These are phyloP conservation scores for Narcine bancroftii DNA, from an alignment of 2,113 vertebrate genomes.

Conservation along the genomic window DNA sequence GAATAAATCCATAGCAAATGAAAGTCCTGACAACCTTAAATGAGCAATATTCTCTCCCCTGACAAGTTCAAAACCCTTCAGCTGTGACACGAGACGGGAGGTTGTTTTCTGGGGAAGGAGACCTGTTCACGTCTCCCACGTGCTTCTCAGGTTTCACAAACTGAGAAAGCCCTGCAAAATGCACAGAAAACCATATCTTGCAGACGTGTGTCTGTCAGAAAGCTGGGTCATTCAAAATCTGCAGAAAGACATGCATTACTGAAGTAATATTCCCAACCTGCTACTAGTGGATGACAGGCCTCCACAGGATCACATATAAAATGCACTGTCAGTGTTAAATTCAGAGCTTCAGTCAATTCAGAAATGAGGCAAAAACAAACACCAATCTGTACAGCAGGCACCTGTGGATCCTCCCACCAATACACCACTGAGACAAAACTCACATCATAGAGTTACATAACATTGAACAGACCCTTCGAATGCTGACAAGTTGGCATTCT, in stretches of 20 bases:
- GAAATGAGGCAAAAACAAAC: background rate
- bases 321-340: background rate
- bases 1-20: background rate
- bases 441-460: too few species aligned
- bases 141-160: background rate
- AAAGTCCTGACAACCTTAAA: background rate
- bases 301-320: background rate
- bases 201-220: background rate
- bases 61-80: background rate
- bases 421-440: background rate
- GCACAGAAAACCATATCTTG: background rate
- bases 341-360: background rate
- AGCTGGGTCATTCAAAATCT: background rate
- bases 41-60: background rate
- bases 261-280: background rate
- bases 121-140: background rate
- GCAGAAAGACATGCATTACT: conserved; percentile 6
- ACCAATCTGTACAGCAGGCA: background rate
- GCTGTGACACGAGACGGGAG: background rate
- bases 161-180: background rate
- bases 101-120: background rate
- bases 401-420: background rate
- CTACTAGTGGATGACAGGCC: background rate
- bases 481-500: too few species aligned
- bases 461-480: too few species aligned